A percentile compares a stretch with the other conserved stretches of the same genome.
Conservation (phyloP, 2,113 vertebrate species). For the Mola mola region DNA sequence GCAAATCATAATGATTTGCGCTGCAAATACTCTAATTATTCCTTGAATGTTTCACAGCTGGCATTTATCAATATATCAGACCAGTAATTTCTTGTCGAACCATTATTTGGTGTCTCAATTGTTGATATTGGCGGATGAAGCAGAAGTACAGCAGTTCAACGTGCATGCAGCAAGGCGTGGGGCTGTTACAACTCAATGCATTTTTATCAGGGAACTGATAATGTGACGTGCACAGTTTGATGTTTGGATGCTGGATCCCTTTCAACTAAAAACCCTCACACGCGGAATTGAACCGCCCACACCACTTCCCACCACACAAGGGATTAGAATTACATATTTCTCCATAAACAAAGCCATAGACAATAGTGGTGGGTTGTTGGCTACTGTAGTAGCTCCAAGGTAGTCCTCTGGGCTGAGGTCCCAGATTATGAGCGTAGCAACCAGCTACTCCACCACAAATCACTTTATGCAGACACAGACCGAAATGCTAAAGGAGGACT, state of each 20-base stretch:
- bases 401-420: constrained; percentile 58
- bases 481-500: constrained; percentile 9
- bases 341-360: constrained; percentile 68
- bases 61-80: background rate
- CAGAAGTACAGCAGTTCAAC: constrained; percentile 19
- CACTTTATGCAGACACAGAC: constrained; percentile 23
- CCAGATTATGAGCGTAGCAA: constrained; percentile 60
- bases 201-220: constrained; percentile 45
- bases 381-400: constrained; percentile 52
- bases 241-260: constrained; percentile 48
- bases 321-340: constrained; percentile 69
- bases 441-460: constrained; percentile 26
- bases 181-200: constrained; percentile 31
- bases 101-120: background rate
- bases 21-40: too few species aligned
- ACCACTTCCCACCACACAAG: constrained; percentile 64
- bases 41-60: too few species aligned
- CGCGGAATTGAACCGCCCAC: constrained; percentile 60
- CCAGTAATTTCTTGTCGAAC: constrained; percentile 7
- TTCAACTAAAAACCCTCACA: constrained; percentile 57
- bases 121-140: background rate
- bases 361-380: constrained; percentile 69
- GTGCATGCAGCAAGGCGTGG: constrained; percentile 19
- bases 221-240: constrained; percentile 56
- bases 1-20: too few species aligned